Evolutionary conservation across 1,140 invertebrate species (phyloP), one percentile per base, ranked within the genome.

Genomic region (Conus betulinus): DNA sequence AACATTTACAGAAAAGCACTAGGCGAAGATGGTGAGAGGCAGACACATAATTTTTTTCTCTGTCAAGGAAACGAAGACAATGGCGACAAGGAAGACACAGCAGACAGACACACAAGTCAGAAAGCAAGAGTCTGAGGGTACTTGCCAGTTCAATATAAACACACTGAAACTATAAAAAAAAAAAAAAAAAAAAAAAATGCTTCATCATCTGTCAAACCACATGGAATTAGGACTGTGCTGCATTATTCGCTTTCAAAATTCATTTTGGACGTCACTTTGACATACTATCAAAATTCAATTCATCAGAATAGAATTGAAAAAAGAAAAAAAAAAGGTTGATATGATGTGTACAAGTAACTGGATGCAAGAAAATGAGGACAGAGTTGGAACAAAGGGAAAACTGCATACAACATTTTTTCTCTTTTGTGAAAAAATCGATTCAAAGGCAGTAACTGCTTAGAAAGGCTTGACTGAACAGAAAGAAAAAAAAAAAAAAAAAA

Each of bases 381-480:
- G 57, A 60, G 15, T 8, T 11, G 15, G 57, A 60, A 53, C 13
- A 53, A 4, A 51, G 15, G 13, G 39, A 81, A 81, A 81, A 81
- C 51, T 81, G 79, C 79, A 81, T 81, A 81, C 13, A 20, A 15
- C 51, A 20, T 27, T 53, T 81, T 81, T 51, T 81, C 79, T 81
- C 39, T 53, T 81, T 15, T 52, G 79, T 51, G 39, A 81, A 81
- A 52, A 78, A 81, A 81, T 23, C 17, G 39, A 15, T 53, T 13
- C 11, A 53, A 81, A 81, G 79, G 79, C 79, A 81, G 52, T 53
- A 8, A 55, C 79, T 81, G 79, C 51, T 81, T 23, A 81, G 15
- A 81, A 81, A 81, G 79, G 79, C 79, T 81, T 20, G 79, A 55
- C 76, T 3, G 76, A 79, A 79, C 51, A 81, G 79, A 81, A 81